Evolutionary conservation across 2,888 invertebrate species (phyloP), one percentile per base, ranked within the genome.

Genomic region (Fragum whitleyi): DNA sequence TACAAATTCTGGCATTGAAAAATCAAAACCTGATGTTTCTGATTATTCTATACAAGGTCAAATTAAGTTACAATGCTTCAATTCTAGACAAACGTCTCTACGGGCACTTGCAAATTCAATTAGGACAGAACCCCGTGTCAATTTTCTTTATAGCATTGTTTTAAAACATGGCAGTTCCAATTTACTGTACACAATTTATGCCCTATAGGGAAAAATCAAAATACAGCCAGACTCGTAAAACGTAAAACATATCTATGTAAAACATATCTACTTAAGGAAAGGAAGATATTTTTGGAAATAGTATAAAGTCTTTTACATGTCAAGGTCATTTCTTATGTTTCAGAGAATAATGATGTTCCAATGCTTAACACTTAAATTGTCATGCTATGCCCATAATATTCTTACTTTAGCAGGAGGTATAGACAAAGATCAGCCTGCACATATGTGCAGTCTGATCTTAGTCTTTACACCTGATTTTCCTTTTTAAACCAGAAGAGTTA

Each of bases 101-200:
- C 65, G 70, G 79, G 75, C 65, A n/a, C 47, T 42, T 26, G 39
- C 57, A 79, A 75, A 75, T 72, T 75, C 61, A 71, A 75, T 75
- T 75, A 75, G 39, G n/a, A n/a, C 23, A 62, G 68, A 74, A 79
- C 21, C 59, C 26, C 67, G 72, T 79, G 79, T 79, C 75, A 75
- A 71, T 72, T 78, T 74, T 67, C 79, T 68, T n/a, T 67, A 47
- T 47, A 67, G 67, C 53, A 51, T 75, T 67, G 75, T 72, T 75
- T 74, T 75, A 71, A 68, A 79, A 79, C 67, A 68, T 51, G 59
- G 68, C 79, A 74, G 68, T 71, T 42, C 71, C 72, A 75, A 79
- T 75, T 79, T 71, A 70, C 74, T 42, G 62, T 69, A 79, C 65
- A 23, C 53, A n/a, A 57, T 36, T 42, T 53, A 74, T 28, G n/a